Evolutionary conservation across 1,140 invertebrate genomes (phyloP), one percentile per base, ranked within the genome.

Genomic region (Zaprionus ornatus): DNA sequence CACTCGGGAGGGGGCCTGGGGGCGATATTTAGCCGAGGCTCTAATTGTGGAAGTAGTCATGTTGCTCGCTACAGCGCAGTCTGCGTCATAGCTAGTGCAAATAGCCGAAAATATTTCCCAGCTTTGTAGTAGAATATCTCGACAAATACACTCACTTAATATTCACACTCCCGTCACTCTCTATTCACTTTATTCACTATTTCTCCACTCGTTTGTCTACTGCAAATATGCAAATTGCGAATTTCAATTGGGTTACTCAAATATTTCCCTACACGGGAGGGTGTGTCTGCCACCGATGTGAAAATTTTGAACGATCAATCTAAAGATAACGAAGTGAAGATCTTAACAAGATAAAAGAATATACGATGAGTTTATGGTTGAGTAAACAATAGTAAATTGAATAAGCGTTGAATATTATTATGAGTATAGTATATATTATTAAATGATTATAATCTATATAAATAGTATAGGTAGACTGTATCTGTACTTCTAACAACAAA

Each of bases 241-340:
- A n/a, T 21, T 75, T 35, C 64, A 79, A 86, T 76, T 78, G 82
- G 82, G 82, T 79, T 79, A 83, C 29, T 54, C 67, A 83, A 83
- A 87, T 52, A 82, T 85, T 76, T 57, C 60, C 63, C 77, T 69
- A 71, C 61, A 62, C 27, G 59, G 42, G 21, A 48, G 35, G 29
- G 66, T 21, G 37, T 54, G n/a, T 62, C 52, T 64, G 45, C 7
- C 6, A 13, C 12, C 6, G 45, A 50, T 21, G 21, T 21, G 45
- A 48, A 48, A 21, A 48, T 9, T 17, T 17, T 37, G 35, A 12
- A 37, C 12, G 13, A 45, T 21, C 45, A 19, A 50, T 23, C 10
- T 4, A 9, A 21, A 23, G 45, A 50, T 50, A 21, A 50, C 19
- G 6, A 17, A n/a, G 40, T n/a, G 1, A 45, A 45, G 40, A 45